These are phyloP conservation scores for Trachelus tabidus DNA, from an alignment of 2,888 invertebrate genomes.

Conservation along the genomic window DNA sequence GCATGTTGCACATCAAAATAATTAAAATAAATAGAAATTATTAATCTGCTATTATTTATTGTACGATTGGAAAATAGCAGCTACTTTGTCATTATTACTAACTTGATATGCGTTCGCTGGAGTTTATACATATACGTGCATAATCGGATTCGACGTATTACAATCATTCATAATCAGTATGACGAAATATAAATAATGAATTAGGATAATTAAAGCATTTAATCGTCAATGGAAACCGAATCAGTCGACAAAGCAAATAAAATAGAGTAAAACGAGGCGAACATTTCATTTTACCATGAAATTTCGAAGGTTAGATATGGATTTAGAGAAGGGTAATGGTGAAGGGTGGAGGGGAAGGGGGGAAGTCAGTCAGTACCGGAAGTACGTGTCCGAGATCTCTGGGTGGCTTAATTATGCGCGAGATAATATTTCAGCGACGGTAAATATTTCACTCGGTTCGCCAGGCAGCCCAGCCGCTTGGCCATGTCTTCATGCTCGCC, in stretches of 20 bases:
- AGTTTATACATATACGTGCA: background rate
- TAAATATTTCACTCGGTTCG: background rate
- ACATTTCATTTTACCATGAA: background rate
- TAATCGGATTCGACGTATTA: background rate
- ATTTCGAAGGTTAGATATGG: background rate
- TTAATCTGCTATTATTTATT: background rate
- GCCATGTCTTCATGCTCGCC: background rate
- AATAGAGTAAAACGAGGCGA: background rate
- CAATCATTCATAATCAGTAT: background rate
- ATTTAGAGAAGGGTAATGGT: background rate
- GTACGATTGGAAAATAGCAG: background rate
- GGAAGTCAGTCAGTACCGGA: background rate
- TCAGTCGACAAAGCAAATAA: background rate
- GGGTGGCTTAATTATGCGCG: background rate
- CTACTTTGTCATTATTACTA: background rate
- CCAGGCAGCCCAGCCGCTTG: conserved; percentile 11
- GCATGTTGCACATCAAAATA: background rate
- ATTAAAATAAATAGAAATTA: background rate
- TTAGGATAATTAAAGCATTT: background rate
- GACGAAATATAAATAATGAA: background rate
- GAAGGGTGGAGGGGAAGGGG: no score
- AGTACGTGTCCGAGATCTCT: background rate
- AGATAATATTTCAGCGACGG: background rate
- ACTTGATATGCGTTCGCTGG: background rate
- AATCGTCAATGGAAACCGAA: background rate